These are phyloP conservation scores for Xerus rutilus DNA, from an alignment of 2,797 vertebrate genomes.

Conservation along the genomic window DNA sequence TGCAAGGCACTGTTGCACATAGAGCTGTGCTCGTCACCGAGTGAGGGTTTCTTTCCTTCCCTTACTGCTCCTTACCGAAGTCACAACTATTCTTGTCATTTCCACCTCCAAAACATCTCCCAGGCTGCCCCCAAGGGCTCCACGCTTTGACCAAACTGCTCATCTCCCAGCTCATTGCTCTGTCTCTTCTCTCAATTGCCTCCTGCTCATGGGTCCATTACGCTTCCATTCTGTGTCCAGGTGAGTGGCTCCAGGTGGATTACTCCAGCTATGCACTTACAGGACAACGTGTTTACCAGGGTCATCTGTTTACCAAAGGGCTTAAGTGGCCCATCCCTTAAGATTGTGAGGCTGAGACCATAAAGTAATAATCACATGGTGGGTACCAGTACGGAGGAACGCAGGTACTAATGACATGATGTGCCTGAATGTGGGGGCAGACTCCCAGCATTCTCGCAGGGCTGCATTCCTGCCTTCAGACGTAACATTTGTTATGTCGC, in stretches of 20 bases:
- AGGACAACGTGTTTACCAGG: not conserved
- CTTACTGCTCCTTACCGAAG: not conserved
- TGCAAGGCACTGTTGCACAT: too few species aligned
- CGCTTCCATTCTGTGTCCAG: not conserved
- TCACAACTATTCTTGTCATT: not conserved
- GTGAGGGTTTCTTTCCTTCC: not conserved
- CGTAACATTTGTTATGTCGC: not conserved
- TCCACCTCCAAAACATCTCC: not conserved
- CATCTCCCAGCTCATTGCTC: not conserved
- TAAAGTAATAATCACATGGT: not conserved
- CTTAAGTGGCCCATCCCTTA: not conserved
- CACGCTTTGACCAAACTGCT: not conserved
- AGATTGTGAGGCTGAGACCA: not conserved
- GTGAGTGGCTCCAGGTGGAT: not conserved
- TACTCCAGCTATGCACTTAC: not conserved
- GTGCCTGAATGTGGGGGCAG: not conserved
- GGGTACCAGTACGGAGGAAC: not conserved
- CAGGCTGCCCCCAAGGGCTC: not conserved
- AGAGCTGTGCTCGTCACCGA: not conserved
- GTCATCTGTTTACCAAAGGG: not conserved
- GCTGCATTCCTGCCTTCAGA: slow-evolving; percentile 69
- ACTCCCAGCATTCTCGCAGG: not conserved
- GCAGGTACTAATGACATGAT: not conserved
- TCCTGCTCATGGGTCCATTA: not conserved
- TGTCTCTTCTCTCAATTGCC: not conserved